Evolutionary conservation across 2,888 invertebrate species (phyloP).

Genomic region (Protophormia terraenovae): DNA sequence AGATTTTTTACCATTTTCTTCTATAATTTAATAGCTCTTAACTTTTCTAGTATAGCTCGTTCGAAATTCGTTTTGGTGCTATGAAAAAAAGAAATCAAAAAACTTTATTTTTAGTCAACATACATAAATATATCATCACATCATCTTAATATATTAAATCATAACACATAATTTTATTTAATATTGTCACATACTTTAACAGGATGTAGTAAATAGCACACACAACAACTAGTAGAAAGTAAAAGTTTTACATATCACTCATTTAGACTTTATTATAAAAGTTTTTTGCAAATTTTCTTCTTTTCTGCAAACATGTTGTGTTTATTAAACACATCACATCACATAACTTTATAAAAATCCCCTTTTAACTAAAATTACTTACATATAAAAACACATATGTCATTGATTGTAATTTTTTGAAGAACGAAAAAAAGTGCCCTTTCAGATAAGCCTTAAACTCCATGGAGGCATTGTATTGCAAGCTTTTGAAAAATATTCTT

Average conservation of each 20-base stretch:
- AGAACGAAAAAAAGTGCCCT: background rate
- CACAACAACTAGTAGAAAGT: background rate
- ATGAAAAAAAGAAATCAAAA: too few relatives aligned
- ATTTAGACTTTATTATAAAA: conserved; percentile 68
- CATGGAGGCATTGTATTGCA: background rate
- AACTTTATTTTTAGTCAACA: too few relatives aligned
- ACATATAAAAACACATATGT: conserved; percentile 19
- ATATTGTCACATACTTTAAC: conserved; percentile 32
- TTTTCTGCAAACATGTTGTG: conserved; percentile 55
- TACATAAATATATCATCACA: conserved; percentile 6
- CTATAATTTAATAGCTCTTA: too few relatives aligned
- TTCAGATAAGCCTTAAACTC: background rate
- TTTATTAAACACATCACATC: conserved; percentile 58
- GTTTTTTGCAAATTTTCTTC: conserved; percentile 32
- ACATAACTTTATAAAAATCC: background rate
- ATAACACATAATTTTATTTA: conserved; percentile 43
- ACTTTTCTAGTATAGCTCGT: too few relatives aligned
- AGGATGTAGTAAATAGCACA: conserved; percentile 4
- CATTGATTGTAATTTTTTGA: conserved; percentile 42
- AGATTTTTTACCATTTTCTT: too few relatives aligned
- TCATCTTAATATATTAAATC: conserved; percentile 37
- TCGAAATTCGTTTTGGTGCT: too few relatives aligned
- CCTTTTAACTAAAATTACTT: background rate
- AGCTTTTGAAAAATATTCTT: conserved; percentile 25
- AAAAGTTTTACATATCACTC: conserved; percentile 65